Conservation (phyloP, 2,888 invertebrate species). For the Cephus spinipes region DNA sequence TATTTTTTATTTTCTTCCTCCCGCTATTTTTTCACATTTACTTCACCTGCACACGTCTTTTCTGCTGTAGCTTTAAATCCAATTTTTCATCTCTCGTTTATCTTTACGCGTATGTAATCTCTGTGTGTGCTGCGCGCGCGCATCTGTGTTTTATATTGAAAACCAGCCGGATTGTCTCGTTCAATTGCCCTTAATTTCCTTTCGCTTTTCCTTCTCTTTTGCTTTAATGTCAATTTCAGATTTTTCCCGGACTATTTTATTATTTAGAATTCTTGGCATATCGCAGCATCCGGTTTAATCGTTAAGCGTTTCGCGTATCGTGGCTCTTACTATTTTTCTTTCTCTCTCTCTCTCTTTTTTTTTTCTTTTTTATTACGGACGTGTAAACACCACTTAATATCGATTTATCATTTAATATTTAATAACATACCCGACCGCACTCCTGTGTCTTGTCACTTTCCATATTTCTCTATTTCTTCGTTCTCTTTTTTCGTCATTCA, state of each 20-base stretch:
- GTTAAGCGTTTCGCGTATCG: neutral
- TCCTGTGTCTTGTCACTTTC: neutral
- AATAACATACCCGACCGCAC: neutral
- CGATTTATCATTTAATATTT: neutral
- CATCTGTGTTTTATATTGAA: neutral
- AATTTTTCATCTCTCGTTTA: neutral
- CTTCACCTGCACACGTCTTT: too few species aligned
- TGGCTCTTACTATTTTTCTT: neutral
- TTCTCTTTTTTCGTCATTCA: neutral
- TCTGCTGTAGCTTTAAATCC: neutral
- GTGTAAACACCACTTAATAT: neutral
- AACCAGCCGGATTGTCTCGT: neutral
- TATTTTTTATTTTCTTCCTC: too few species aligned
- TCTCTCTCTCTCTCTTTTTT: neutral
- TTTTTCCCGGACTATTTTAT: neutral
- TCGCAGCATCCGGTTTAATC: neutral
- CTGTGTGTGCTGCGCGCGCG: neutral
- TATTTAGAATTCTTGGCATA: neutral
- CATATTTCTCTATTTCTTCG: neutral
- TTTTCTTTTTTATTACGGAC: neutral
- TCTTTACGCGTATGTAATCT: neutral
- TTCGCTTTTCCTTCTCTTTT: neutral
- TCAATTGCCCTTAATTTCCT: neutral
- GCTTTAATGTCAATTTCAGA: too few species aligned
- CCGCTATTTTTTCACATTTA: too few species aligned